Evolutionary conservation across 1,140 invertebrate species (phyloP), one percentile per base, ranked within the genome.

Genomic region (Plectrocnemia conspersa): DNA sequence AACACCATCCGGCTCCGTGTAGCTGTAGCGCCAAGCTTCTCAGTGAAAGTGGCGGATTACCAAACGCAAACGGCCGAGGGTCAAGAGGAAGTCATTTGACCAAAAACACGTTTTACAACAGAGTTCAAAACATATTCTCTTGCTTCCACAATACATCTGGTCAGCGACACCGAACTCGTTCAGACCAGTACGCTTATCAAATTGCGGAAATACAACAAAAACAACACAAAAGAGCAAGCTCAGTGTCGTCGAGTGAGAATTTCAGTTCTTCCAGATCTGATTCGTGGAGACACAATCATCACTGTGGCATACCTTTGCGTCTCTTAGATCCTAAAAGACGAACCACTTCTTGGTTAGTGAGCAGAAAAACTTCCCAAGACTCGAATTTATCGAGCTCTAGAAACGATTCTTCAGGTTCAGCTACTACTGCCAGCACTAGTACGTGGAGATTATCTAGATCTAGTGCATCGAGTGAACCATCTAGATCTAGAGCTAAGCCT

Each of bases 321-420:
- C 63, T 86, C 21, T 67, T 89, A 10, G 86, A 89, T 62, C 84
- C 87, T 0, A 85, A 88, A 63, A 74, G 88, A 19, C 74, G 88
- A 48, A 81, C 88, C 2, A 87, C 89, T 0, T 90, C 89, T 0
- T 93, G 90, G 90, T 74, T 91, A 16, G 86, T 93, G 3, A 89
- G 89, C 0, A 74, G 90, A 15, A 93, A 93, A 71, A 88, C 90
- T 0, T 91, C 88, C 1, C 90, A 93, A 67, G 90, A 93, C 65
- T 93, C 89, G 0, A 93, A 91, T 68, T 68, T 93, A 42, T 91
- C 88, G 35, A 88, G 84, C 61, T 89, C 88, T 1, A 76, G 90
- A 10, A 93, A 93, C 67, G 90, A 94, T 69, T 93, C 89, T 0
- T 91, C 88, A 1, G 88, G 88, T 1, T 91, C 88, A 0, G 84